A percentile compares a stretch with the other conserved stretches of the same genome.
phyloP scores from a whole-genome alignment of 1,140 invertebrate species.

The Apis mellifera region DNA sequence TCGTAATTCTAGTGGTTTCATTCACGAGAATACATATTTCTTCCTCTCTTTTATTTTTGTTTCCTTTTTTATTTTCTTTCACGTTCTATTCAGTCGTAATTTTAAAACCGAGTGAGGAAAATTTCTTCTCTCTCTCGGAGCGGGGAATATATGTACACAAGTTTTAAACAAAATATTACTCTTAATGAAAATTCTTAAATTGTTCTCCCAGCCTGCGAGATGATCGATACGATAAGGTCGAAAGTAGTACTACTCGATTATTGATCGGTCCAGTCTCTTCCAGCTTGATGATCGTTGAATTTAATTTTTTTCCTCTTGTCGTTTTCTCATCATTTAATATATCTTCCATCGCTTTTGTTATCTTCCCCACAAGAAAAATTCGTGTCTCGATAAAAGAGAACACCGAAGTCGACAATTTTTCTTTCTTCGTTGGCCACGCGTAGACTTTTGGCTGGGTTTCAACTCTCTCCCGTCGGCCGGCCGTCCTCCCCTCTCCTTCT shows the following conservation, averaged over 20 bases:
- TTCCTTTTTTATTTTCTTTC: too few species aligned
- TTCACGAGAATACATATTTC: not conserved
- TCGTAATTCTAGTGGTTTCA: constrained; percentile 15
- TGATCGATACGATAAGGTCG: too few species aligned
- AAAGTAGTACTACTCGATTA: not conserved
- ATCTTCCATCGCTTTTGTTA: too few species aligned
- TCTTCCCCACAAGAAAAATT: not conserved
- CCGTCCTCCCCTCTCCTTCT: too few species aligned
- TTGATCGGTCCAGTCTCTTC: too few species aligned
- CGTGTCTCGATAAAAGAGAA: not conserved
- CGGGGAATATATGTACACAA: too few species aligned
- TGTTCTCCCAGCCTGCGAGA: not conserved
- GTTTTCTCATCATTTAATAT: not conserved
- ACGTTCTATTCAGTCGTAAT: not conserved
- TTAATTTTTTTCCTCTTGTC: not conserved
- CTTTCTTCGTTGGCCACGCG: not conserved
- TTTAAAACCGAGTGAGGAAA: not conserved
- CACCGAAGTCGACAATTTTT: constrained; percentile 30
- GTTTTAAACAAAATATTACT: not conserved
- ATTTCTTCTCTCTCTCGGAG: too few species aligned
- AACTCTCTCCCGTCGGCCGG: constrained; percentile 1
- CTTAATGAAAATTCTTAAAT: not conserved
- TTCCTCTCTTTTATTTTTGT: not conserved
- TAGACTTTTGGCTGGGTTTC: constrained; percentile 26
- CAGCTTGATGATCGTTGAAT: not conserved